Percentiles rank a stretch among this genome's conserved stretches.
Evolutionary conservation across 2,797 vertebrate genomes (phyloP).

Genomic region (Tragopan temminckii): DNA sequence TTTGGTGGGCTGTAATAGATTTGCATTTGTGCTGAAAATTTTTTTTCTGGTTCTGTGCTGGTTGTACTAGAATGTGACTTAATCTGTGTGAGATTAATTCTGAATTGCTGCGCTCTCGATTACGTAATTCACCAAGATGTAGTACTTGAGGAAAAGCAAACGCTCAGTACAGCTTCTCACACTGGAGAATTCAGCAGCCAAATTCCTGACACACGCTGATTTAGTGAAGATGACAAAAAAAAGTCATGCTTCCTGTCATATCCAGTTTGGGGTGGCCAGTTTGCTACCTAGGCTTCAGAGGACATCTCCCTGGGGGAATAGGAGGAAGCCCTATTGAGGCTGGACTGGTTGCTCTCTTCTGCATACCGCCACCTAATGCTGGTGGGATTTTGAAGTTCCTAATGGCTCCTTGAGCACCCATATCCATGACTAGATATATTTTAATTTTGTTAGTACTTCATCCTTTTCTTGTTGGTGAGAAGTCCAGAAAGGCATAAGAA

Average conservation of each 20-base stretch:
- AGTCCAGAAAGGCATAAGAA: neutral
- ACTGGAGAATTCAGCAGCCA: neutral
- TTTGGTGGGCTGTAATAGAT: neutral
- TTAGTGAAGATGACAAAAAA: neutral
- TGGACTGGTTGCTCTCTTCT: neutral
- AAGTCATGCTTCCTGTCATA: neutral
- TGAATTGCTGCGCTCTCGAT: neutral
- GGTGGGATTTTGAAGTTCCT: neutral
- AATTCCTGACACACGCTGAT: neutral
- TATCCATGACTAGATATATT: neutral
- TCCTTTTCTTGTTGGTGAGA: neutral
- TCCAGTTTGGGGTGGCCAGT: neutral
- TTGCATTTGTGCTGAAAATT: neutral
- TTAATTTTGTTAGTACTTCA: neutral
- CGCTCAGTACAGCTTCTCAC: neutral
- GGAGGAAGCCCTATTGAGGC: neutral
- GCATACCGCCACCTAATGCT: neutral
- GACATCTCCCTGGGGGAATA: fast-evolving
- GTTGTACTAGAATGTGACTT: neutral
- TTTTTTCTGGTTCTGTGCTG: neutral
- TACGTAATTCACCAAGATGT: neutral
- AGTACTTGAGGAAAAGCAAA: neutral
- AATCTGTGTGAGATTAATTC: neutral
- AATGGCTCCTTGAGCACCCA: neutral
- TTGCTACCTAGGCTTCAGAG: neutral